A percentile compares a stretch with the other conserved stretches of the same genome.
These are phyloP conservation scores for Varecia variegata DNA, from an alignment of 2,797 vertebrate species.

Conservation along the genomic window DNA sequence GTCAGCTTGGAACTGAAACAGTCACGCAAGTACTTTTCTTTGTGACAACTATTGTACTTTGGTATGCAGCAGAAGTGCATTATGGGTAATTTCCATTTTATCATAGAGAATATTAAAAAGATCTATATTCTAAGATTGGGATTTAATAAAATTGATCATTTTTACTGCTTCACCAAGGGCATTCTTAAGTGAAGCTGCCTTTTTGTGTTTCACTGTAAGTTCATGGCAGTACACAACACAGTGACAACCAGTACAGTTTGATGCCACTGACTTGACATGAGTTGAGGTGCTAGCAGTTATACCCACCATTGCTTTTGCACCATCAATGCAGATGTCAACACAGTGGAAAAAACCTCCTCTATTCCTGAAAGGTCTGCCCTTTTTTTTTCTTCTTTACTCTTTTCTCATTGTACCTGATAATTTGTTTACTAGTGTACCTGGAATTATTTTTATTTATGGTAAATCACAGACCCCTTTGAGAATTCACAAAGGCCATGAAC, in stretches of 20 bases:
- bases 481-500: background rate
- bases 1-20: slow-evolving; percentile 4
- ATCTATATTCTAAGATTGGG: background rate
- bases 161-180: background rate
- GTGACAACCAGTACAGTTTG: background rate
- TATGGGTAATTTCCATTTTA: slow-evolving; percentile 10
- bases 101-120: slow-evolving; percentile 1
- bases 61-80: background rate
- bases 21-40: background rate
- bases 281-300: background rate
- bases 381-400: background rate
- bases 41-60: background rate
- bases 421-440: background rate
- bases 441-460: background rate
- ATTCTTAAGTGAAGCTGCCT: background rate
- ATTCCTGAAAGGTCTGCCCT: background rate
- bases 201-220: background rate
- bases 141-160: background rate
- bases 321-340: background rate
- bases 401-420: background rate
- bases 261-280: background rate
- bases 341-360: background rate
- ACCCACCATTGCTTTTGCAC: background rate
- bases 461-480: background rate
- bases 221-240: background rate